Percentiles rank a stretch among this genome's conserved stretches.
Conservation (phyloP, 2,797 vertebrate species). For the Lepidocolaptes lacrymiger region DNA sequence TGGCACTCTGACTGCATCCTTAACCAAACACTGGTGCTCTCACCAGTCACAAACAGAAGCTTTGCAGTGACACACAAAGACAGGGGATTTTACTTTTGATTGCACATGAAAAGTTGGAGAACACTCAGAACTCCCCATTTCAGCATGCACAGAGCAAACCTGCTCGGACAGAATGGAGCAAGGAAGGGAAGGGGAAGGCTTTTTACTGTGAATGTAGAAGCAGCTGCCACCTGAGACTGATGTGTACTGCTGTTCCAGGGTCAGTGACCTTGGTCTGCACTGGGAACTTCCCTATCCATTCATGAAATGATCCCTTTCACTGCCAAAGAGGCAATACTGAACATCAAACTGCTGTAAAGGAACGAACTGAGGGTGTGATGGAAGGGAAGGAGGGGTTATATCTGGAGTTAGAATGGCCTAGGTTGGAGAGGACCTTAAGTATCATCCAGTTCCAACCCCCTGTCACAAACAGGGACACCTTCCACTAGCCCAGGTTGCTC, state of each 20-base stretch:
- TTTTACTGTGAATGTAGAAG: neutral
- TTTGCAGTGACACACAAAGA: neutral
- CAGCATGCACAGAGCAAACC: neutral
- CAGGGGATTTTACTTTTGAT: neutral
- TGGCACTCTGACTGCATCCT: neutral
- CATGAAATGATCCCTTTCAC: neutral
- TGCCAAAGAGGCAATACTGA: neutral
- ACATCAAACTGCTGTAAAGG: neutral
- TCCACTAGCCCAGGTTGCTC: neutral
- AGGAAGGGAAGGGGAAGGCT: neutral
- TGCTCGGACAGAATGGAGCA: neutral
- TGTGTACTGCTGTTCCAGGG: rapidly evolving
- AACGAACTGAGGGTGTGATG: neutral
- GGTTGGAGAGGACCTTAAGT: neutral
- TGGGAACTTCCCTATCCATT: neutral
- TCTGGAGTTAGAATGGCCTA: neutral
- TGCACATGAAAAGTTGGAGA: neutral
- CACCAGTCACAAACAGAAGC: neutral
- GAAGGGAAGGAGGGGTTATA: neutral
- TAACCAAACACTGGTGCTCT: neutral
- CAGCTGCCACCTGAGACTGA: neutral
- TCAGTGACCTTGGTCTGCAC: neutral
- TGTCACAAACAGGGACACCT: neutral
- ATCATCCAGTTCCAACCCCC: no score
- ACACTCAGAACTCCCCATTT: neutral